Base-by-base conservation (phyloP, 2,113 vertebrate species). In the Rhodinocichla rosea region DNA sequence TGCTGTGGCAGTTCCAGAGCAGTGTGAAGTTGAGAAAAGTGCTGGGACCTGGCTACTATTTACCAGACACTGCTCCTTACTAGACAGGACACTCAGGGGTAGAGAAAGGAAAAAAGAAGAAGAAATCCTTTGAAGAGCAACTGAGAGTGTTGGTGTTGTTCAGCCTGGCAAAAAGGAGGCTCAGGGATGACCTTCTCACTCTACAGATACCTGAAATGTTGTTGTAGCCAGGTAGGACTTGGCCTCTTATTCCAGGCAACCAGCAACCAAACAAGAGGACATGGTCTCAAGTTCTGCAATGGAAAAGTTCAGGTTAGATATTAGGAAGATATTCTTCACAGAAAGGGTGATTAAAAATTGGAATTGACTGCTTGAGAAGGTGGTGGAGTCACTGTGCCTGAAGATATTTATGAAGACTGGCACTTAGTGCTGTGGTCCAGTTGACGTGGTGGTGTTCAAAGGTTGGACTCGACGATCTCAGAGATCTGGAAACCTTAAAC, bases 321-420 rank as follows among this genome's bases (percentile, higher is more conserved):
- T 53, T 15, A 40, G 23, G 13, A 39, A 20, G 4, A 75, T 53
- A 75, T 68, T 47, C 7, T 82, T 52, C 45, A 39, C 16, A 30
- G 33, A 59, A 52, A 45, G 10, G 4, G 7, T 33, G 16, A 53
- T 67, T 75, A 67, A 75, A 52, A 53, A n/a, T 60, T 60, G 30
- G 9, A 53, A 26, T 45, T 14, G n/a, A 30, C 45, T 40, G 11
- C 20, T 37, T 24, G 35, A 28, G 33, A 24, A 56, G 22, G 21
- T 32, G 11, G 21, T 71, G 11, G 57, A 67, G 5, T n/a, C 45
- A 30, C 13, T 0, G 0, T 17, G 7, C 7, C 39, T 60, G 13
- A 7, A 40, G 24, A 4, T 47, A 5, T 62, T 68, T 68, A 10
- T 40, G 78, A 35, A 60, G 28, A 35, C 11, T 53, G 23, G 27